Conservation (phyloP, 2,888 invertebrate species). For the Conistra vaccinii region DNA sequence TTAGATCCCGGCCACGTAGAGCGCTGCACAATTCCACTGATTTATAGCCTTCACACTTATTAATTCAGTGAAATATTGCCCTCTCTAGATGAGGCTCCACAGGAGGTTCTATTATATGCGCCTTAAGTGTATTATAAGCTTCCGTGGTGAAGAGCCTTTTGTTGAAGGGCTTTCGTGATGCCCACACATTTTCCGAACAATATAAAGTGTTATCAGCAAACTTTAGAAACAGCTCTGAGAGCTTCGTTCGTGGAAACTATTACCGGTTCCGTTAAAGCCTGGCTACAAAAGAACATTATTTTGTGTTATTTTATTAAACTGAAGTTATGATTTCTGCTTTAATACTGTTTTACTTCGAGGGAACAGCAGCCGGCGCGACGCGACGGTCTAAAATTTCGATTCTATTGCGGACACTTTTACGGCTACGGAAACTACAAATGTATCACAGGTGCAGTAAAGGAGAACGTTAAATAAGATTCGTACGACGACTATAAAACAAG, state of each 20-base stretch:
- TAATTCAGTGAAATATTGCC: conserved; percentile 66
- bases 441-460: conserved; percentile 51
- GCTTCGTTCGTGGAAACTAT: conserved; percentile 4
- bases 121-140: conserved; percentile 39
- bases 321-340: conserved; percentile 27
- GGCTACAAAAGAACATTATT: conserved; percentile 12
- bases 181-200: conserved; percentile 36
- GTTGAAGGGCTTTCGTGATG: conserved; percentile 24
- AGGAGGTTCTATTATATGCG: conserved; percentile 41
- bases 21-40: conserved; percentile 60
- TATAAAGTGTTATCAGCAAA: conserved; percentile 15
- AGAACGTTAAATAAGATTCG: conserved; percentile 40
- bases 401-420: conserved; percentile 51
- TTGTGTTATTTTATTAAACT: conserved; percentile 26
- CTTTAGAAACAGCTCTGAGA: conserved; percentile 20
- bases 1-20: conserved; percentile 20
- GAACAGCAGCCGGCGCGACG: conserved; percentile 22
- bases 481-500: conserved; percentile 47
- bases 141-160: conserved; percentile 37
- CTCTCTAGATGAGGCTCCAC: conserved; percentile 50
- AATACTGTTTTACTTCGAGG: conserved; percentile 34
- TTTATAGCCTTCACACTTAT: conserved; percentile 66
- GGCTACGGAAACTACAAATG: conserved; percentile 41
- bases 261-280: background rate
- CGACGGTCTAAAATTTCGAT: conserved; percentile 45